Evolutionary conservation across 2,888 invertebrate genomes (phyloP).

Genomic region (Rhingia rostrata): DNA sequence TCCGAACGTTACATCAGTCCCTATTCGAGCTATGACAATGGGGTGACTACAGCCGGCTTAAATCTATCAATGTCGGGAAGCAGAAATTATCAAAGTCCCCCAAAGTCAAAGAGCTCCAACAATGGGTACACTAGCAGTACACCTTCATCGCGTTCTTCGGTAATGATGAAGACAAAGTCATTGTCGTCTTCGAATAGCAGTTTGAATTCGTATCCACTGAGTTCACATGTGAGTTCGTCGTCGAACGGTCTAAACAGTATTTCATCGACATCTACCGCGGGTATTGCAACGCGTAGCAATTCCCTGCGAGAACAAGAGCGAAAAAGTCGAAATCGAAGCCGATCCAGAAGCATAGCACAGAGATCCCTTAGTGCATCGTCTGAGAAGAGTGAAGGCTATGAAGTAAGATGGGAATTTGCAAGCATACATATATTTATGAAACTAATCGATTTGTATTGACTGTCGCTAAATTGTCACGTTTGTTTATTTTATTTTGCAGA

Average conservation of each 20-base stretch:
- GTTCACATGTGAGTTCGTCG: conserved; percentile 64
- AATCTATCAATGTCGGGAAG: conserved; percentile 77
- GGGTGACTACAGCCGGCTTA: conserved; percentile 82
- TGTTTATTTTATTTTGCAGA: conserved; percentile 84
- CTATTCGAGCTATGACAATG: conserved; percentile 82
- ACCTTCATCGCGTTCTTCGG: conserved; percentile 64
- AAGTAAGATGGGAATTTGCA: conserved; percentile 85
- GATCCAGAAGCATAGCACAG: conserved; percentile 80
- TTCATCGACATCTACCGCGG: conserved; percentile 77
- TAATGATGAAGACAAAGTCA: conserved; percentile 78
- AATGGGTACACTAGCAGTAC: conserved; percentile 76
- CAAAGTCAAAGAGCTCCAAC: conserved; percentile 78
- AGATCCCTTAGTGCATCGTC: conserved; percentile 88
- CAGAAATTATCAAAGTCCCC: conserved; percentile 76
- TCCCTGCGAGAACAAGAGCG: conserved; percentile 83
- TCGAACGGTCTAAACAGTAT: conserved; percentile 70
- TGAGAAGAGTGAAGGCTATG: conserved; percentile 92
- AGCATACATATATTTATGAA: neutral
- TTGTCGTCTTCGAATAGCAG: conserved; percentile 81
- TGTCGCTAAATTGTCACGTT: neutral
- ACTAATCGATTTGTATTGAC: conserved; percentile 1
- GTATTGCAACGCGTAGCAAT: conserved; percentile 81
- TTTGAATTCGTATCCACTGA: conserved; percentile 77
- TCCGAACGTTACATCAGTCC: conserved; percentile 82
- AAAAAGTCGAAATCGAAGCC: conserved; percentile 81